Conservation (phyloP, 1,140 invertebrate species). For the Aculops lycopersici region DNA sequence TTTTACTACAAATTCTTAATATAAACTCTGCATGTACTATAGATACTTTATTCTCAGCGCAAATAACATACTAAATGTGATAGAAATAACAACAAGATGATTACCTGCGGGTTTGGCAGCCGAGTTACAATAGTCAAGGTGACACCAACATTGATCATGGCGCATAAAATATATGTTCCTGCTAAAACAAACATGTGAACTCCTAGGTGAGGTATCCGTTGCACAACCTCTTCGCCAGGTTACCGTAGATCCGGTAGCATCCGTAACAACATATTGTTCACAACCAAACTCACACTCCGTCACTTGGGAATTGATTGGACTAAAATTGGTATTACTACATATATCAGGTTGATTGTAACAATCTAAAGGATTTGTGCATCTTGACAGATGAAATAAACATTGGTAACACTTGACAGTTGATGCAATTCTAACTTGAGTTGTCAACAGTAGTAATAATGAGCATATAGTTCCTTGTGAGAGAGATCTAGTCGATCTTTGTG, state of each 20-base stretch:
- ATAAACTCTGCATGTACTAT: too few species aligned
- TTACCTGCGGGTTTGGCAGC: too few species aligned
- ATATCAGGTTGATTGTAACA: constrained; percentile 9
- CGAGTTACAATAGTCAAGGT: background rate
- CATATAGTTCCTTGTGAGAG: too few species aligned
- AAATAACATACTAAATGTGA: too few species aligned
- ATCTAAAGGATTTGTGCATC: constrained; percentile 3
- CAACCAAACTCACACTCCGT: constrained; percentile 7
- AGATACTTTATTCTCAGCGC: too few species aligned
- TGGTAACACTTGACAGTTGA: too few species aligned
- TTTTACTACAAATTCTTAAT: too few species aligned
- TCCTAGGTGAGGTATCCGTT: background rate
- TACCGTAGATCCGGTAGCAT: constrained; percentile 5
- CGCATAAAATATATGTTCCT: background rate
- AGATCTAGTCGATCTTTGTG: too few species aligned
- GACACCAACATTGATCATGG: background rate
- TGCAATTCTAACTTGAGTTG: too few species aligned
- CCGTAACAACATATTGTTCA: constrained; percentile 8
- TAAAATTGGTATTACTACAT: constrained; percentile 8
- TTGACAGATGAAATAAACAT: constrained; percentile 20
- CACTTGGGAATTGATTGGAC: background rate
- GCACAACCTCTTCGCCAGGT: background rate
- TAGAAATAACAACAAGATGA: too few species aligned
- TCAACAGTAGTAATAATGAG: too few species aligned
- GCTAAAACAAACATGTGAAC: background rate